Base-by-base conservation (phyloP, 2,113 vertebrate species). In the Siniperca knerii region DNA sequence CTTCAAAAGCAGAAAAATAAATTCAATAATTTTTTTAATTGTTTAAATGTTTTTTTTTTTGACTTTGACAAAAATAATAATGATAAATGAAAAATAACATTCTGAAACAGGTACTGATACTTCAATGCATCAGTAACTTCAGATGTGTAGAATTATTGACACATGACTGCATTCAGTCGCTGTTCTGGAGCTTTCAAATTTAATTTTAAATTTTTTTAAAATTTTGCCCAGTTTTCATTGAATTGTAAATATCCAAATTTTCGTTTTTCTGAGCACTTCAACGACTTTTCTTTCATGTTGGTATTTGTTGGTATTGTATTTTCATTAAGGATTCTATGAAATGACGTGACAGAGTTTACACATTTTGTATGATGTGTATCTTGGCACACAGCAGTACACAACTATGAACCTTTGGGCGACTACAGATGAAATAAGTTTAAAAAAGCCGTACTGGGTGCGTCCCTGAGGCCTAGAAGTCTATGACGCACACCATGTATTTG, bases 21-120 rank as follows among this genome's bases (percentile, higher is more conserved):
- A 6, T 44, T 60, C 4, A 15, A 64, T 33, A 29, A 61, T 8
- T 1, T 4, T 48, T 48, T 15, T 16, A 62, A 61, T 4, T 50
- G 12, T 18, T 52, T 50, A 50, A 50, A 52, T 20, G 2, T 20
- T 23, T 35, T 23, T n/a, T 72, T 35, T 25, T 58, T 6, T 6
- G 35, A 6, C 35, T n/a, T n/a, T 3, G 4, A 18, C 52, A 57
- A n/a, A 33, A 48, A 44, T 12, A 23, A 66, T n/a, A 48, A 35
- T 48, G 0, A 37, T 18, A 13, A 18, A 18, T 15, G 2, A 80
- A 18, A 50, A 35, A 52, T 20, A 8, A 64, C 4, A 52, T 13
- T 21, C 1, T 77, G 35, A 77, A 77, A 83, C 33, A 55, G 74
- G 46, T 55, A 65, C 25, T 48, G 37, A 58, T 64, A 35, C 46